Percentiles rank a stretch among this genome's conserved stretches.
Conservation (phyloP, 2,113 vertebrate genomes). For the Amblyopsis rosae region DNA sequence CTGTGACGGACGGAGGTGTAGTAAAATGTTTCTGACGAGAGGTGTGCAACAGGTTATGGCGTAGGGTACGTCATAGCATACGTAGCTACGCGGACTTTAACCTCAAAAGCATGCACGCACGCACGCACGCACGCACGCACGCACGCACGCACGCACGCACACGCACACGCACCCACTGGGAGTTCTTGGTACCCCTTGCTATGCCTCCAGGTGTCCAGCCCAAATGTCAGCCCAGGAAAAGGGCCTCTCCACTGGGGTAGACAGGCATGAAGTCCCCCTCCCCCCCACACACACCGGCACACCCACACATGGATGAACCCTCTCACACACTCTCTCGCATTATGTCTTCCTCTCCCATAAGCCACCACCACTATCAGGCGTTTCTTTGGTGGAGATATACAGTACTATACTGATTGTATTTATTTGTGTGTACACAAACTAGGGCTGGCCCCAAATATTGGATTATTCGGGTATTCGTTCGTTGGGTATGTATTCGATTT, state of each 20-base stretch:
- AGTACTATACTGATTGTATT: no score
- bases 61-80: no score
- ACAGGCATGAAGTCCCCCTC: constrained; percentile 46
- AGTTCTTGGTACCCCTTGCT: constrained; percentile 46
- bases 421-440: no score
- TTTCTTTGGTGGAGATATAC: no score
- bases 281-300: constrained; percentile 1
- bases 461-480: no score
- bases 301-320: background rate
- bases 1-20: no score
- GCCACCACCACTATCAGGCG: background rate
- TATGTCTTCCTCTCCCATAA: background rate
- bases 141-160: constrained; percentile 1
- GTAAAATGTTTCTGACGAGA: no score
- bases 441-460: no score
- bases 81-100: constrained; percentile 16
- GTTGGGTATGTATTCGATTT: no score
- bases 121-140: background rate
- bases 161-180: constrained; percentile 25
- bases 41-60: no score
- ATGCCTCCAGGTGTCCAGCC: constrained; percentile 67
- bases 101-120: background rate
- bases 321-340: background rate
- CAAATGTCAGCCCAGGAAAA: constrained; percentile 71
- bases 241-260: constrained; percentile 62